Evolutionary conservation across 2,888 invertebrate genomes (phyloP).

Genomic region (Ormyrus labotus): DNA sequence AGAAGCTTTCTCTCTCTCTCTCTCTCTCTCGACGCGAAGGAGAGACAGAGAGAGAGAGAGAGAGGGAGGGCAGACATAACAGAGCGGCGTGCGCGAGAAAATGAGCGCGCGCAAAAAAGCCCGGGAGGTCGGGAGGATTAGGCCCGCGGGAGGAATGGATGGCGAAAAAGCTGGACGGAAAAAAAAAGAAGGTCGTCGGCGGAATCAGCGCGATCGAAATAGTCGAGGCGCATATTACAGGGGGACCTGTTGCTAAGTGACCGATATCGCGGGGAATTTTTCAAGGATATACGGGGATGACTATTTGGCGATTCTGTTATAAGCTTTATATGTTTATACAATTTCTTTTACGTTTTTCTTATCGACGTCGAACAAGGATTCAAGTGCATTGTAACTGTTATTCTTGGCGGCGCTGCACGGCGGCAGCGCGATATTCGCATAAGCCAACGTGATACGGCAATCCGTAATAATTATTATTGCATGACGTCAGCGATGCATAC

Average conservation of each 20-base stretch:
- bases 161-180: not conserved
- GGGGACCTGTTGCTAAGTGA: slow-evolving; percentile 22
- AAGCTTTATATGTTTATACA: too few relatives aligned
- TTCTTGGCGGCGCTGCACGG: too few relatives aligned
- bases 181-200: slow-evolving; percentile 18
- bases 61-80: not conserved
- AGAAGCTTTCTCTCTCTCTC: not conserved
- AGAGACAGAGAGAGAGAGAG: not conserved
- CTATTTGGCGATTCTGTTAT: too few relatives aligned
- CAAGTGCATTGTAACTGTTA: too few relatives aligned
- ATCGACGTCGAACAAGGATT: too few relatives aligned
- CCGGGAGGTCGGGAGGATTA: not conserved
- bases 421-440: too few relatives aligned
- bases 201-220: slow-evolving; percentile 24
- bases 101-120: slow-evolving; percentile 9
- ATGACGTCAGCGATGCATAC: too few relatives aligned
- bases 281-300: not conserved
- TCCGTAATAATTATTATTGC: too few relatives aligned
- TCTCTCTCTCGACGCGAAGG: not conserved
- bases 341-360: too few relatives aligned
- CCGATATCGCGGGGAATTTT: not conserved
- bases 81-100: not conserved
- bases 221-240: not conserved
- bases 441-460: too few relatives aligned
- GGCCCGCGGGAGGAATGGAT: not conserved